A percentile compares a stretch with the other conserved stretches of the same genome.
Conservation (phyloP, 2,113 vertebrate genomes). For the Poicephalus meyeri region DNA sequence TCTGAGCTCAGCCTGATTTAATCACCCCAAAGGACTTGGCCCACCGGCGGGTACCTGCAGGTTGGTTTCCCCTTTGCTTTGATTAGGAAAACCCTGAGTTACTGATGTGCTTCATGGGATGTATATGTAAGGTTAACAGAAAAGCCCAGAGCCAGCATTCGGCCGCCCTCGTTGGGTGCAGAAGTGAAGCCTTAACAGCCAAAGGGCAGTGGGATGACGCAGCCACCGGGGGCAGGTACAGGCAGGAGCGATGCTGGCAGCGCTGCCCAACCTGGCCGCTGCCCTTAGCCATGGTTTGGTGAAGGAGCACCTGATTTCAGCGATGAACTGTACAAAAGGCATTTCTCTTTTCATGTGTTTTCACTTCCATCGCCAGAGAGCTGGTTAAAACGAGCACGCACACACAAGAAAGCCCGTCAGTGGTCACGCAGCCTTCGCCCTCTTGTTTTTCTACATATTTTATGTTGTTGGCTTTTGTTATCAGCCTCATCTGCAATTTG, state of each 20-base stretch:
- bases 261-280: neutral
- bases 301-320: neutral
- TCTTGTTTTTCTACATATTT: constrained; percentile 83
- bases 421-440: constrained; percentile 73
- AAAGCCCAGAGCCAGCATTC: too few species aligned
- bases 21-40: neutral
- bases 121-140: neutral
- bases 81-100: neutral
- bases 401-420: constrained; percentile 66
- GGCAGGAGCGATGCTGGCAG: neutral
- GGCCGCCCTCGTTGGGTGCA: accelerated
- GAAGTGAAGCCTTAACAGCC: neutral
- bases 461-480: constrained; percentile 80
- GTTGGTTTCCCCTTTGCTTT: neutral
- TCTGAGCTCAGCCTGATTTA: constrained; percentile 63
- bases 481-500: constrained; percentile 82
- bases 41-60: neutral
- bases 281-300: neutral
- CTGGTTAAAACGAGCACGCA: constrained; percentile 14
- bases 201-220: accelerated
- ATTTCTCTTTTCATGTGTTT: constrained; percentile 60
- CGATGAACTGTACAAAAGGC: neutral
- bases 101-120: neutral
- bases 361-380: constrained; percentile 57
- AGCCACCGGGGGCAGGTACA: neutral